Evolutionary conservation across 2,888 invertebrate species (phyloP), one percentile per base, ranked within the genome.

Genomic region (Microchrysa polita): DNA sequence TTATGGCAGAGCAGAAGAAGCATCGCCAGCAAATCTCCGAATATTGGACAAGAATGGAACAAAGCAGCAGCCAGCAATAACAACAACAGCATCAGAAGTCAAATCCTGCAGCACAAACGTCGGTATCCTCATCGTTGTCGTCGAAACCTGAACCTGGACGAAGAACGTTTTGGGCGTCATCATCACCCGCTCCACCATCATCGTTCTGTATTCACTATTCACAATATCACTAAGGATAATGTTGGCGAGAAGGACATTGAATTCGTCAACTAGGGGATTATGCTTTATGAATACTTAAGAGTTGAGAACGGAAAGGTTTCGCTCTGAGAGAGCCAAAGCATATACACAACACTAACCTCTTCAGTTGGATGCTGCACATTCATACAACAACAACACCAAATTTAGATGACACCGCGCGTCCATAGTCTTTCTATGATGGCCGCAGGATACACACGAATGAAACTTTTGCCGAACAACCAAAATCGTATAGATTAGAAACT

Each of bases 271-370:
- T 67, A 72, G 69, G 75, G 27, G 75, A 75, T 75, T 75, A 74
- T 53, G 73, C 65, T 74, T 76, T 76, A 76, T 76, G 76, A 76
- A 74, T 74, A 73, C 74, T 74, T 73, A 72, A 74, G 65, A 61
- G 60, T 34, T 44, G 63, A n/a, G n/a, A n/a, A 73, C 61, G 44
- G 48, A 65, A 12, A 44, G 20, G 44, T 65, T n/a, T 12, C 40
- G n/a, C 65, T n/a, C n/a, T n/a, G n/a, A n/a, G n/a, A n/a, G n/a
- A n/a, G n/a, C n/a, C n/a, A n/a, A n/a, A n/a, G 16, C 12, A 48
- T 5, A 5, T 5, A 48, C 48, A 48, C 48, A 48, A n/a, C 48
- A 48, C 48, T n/a, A 12, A 48, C 48, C 48, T 12, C 10, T n/a
- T 48, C 48, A 7, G 2, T 34, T 7, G 27, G 27, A 5, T 7